Evolutionary conservation across 2,888 invertebrate species (phyloP), one percentile per base, ranked within the genome.

Genomic region (Rhagonycha fulva): DNA sequence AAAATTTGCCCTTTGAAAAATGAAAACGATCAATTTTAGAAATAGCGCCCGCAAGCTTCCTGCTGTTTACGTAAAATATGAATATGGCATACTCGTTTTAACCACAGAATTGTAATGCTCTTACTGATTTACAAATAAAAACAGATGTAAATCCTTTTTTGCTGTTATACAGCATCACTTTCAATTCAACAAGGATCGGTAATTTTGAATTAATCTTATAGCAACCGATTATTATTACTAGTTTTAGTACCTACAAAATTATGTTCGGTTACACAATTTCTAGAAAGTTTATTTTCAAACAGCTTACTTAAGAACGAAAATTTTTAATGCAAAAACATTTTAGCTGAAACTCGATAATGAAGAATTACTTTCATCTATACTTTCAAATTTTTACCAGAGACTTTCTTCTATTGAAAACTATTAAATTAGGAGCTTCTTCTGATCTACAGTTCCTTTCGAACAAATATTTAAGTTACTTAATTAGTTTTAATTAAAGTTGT

Each of bases 1-100:
- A 73, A 66, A 75, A 77, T 75, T 75, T 74, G 77, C 75, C 74
- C 68, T 74, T 72, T 75, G 77, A 77, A 77, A 77, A 77, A 75
- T 77, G 77, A 68, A 72, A 69, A 68, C 77, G 75, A 75, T 77
- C 77, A 77, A 77, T 77, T 77, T 75, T 70, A 72, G 72, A 72
- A 74, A 76, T 67, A 69, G 69, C 73, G 69, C 63, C 30, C 73
- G 69, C 62, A 47, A 62, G 70, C 74, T 74, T 74, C 70, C 74
- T 70, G 74, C 66, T 74, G 67, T 70, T 74, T 74, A 69, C 28
- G 63, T 74, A 47, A 74, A 70, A 74, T 70, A 70, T 70, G 70
- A 62, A 70, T 70, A 66, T 74, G 23, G 60, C 67, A 61, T 62
- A 62, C 28, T 62, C 68, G 70, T 70, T 69, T 71, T 74, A 62